Base-by-base conservation (phyloP, 1,140 invertebrate genomes). In the Lasioglossum albipes region DNA sequence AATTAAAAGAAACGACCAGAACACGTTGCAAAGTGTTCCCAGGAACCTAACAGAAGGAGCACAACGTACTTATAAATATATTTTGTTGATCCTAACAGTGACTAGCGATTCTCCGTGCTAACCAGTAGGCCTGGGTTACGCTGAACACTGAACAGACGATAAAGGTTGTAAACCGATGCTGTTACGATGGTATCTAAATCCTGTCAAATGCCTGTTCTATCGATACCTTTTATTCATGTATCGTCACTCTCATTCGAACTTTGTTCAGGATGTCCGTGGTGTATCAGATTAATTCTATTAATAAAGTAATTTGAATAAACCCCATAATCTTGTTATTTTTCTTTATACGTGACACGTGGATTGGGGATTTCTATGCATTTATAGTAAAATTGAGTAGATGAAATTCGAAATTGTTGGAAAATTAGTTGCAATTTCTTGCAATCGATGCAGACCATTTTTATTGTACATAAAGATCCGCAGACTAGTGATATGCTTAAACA, bases 131-230 rank as follows among this genome's bases (percentile, higher is more conserved):
- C 27, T 36, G 5, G 36, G 36, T 83, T 86, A 75, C 66, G 79
- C 69, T 54, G 64, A 61, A 42, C 66, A 81, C 69, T 54, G 64
- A 61, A 42, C 75, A 62, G 78, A 85, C 76, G 89, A 88, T 88
- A 86, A 90, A 89, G 79, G 85, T 90, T 91, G 91, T 91, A 90
- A 92, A 91, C 88, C 87, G 88, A 84, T 79, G 88, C 86, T 88
- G 83, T 89, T 89, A 81, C 88, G 91, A 89, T 90, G 88, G 16
- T 83, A 92, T 93, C 92, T 92, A 91, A 92, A 91, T 92, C 91
- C 89, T 86, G 89, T 92, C 90, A 89, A 92, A 91, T 89, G 86
- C 85, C 81, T 77, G 77, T 81, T 84, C 65, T 82, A 88, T 91
- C 86, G 89, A 88, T 90, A 91, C 89, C 88, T 76, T 89, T 90